phyloP scores from a whole-genome alignment of 1,140 invertebrate species.

The Drosophila ogumai region DNA sequence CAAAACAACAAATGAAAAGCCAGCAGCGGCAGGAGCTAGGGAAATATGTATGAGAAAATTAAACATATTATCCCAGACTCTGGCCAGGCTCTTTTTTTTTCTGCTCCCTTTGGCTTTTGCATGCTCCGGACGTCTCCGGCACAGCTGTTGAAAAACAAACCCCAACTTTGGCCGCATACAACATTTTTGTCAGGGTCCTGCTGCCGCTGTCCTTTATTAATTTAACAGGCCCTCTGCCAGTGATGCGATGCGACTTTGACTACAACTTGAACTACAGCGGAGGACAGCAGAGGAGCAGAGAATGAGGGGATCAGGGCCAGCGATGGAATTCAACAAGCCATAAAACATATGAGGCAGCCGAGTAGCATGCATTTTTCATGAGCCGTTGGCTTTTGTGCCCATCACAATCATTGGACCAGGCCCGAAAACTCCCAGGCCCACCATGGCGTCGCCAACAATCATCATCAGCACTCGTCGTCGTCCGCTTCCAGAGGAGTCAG shows the following conservation, averaged over 20 bases:
- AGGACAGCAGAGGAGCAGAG: background rate
- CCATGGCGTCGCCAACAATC: slow-evolving; percentile 34
- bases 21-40: slow-evolving; percentile 11
- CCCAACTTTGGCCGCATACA: slow-evolving; percentile 67
- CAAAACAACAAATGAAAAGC: slow-evolving; percentile 33
- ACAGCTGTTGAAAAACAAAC: slow-evolving; percentile 81
- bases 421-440: slow-evolving; percentile 19
- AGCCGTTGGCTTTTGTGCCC: slow-evolving; percentile 84
- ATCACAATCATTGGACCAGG: slow-evolving; percentile 69
- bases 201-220: slow-evolving; percentile 73
- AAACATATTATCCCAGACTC: slow-evolving; percentile 64
- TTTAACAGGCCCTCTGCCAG: slow-evolving; percentile 65
- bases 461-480: slow-evolving; percentile 43
- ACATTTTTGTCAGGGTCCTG: slow-evolving; percentile 59
- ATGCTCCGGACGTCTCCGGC: slow-evolving; percentile 55
- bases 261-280: slow-evolving; percentile 76
- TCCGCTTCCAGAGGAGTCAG: slow-evolving; percentile 40
- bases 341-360: slow-evolving; percentile 82
- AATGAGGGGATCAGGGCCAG: slow-evolving; percentile 4
- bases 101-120: slow-evolving; percentile 10
- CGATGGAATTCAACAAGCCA: slow-evolving; percentile 78
- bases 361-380: slow-evolving; percentile 83
- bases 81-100: background rate
- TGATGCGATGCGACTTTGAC: slow-evolving; percentile 68
- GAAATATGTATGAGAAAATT: slow-evolving; percentile 69